Evolutionary conservation across 2,888 invertebrate species (phyloP).

Genomic region (Disparrhopalites patrizii): DNA sequence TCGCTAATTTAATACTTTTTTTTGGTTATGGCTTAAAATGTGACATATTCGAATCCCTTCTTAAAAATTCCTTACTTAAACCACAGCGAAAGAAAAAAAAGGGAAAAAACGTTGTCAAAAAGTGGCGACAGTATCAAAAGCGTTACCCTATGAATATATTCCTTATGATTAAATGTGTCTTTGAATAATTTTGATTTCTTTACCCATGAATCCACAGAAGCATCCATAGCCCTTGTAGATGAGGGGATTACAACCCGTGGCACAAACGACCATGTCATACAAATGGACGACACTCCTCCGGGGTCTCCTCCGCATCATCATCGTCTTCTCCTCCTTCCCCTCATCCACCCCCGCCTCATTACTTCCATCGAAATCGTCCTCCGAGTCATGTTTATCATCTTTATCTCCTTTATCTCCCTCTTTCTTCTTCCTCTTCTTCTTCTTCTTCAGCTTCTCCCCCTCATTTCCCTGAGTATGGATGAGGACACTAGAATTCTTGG

Average conservation of each 20-base stretch:
- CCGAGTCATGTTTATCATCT: slow-evolving; percentile 44
- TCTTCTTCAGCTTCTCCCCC: background rate
- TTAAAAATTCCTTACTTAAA: too few relatives aligned
- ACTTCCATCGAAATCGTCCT: slow-evolving; percentile 48
- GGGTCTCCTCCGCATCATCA: slow-evolving; percentile 52
- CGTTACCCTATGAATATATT: too few relatives aligned
- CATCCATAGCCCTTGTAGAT: slow-evolving; percentile 84
- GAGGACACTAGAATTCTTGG: background rate
- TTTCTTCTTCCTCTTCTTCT: too few relatives aligned
- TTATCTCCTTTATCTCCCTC: background rate
- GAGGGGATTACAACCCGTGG: slow-evolving; percentile 70
- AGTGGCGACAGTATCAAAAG: too few relatives aligned
- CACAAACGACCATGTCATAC: slow-evolving; percentile 70
- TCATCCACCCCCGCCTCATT: slow-evolving; percentile 5
- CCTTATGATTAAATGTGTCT: too few relatives aligned
- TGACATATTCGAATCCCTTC: too few relatives aligned
- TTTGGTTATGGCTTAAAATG: too few relatives aligned
- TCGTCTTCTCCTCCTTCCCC: slow-evolving; percentile 10
- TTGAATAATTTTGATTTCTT: too few relatives aligned
- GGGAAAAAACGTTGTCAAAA: too few relatives aligned
- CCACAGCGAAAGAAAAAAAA: too few relatives aligned
- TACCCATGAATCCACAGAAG: slow-evolving; percentile 73
- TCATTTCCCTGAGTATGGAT: background rate
- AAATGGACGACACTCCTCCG: slow-evolving; percentile 74
- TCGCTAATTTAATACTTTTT: too few relatives aligned